These are phyloP conservation scores for Mesochorus sp. DNA, from an alignment of 2,888 invertebrate genomes.

Conservation along the genomic window DNA sequence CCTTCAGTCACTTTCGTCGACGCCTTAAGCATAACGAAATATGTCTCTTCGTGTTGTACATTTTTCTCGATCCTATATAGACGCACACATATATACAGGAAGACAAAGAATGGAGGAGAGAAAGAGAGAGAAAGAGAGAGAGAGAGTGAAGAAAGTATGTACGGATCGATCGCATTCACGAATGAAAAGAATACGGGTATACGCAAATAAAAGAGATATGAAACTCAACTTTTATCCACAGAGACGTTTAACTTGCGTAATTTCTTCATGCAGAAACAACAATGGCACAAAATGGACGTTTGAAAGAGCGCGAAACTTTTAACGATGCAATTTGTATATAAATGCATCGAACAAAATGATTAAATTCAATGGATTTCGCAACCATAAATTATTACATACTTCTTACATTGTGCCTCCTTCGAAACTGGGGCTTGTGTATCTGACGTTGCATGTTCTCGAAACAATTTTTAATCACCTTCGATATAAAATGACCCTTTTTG, in stretches of 20 bases:
- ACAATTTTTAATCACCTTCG: not conserved
- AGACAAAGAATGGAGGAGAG: too few species aligned
- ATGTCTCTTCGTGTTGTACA: not conserved
- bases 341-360: too few species aligned
- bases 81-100: not conserved
- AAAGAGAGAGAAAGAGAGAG: too few species aligned
- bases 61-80: not conserved
- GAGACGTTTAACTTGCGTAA: not conserved
- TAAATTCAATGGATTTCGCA: too few species aligned
- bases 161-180: not conserved
- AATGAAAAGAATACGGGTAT: slow-evolving; percentile 13
- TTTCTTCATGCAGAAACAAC: not conserved
- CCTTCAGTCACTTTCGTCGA: slow-evolving; percentile 62
- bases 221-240: slow-evolving; percentile 1
- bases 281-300: not conserved
- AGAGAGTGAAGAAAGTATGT: not conserved
- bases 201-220: slow-evolving; percentile 21
- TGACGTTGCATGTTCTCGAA: not conserved
- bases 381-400: too few species aligned
- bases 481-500: not conserved
- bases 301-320: not conserved
- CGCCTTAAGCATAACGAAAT: slow-evolving; percentile 48
- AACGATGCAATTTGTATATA: too few species aligned
- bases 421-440: too few species aligned
- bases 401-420: too few species aligned